phyloP scores from a whole-genome alignment of 2,113 vertebrate genomes.

The Pachypanchax playfairii region DNA sequence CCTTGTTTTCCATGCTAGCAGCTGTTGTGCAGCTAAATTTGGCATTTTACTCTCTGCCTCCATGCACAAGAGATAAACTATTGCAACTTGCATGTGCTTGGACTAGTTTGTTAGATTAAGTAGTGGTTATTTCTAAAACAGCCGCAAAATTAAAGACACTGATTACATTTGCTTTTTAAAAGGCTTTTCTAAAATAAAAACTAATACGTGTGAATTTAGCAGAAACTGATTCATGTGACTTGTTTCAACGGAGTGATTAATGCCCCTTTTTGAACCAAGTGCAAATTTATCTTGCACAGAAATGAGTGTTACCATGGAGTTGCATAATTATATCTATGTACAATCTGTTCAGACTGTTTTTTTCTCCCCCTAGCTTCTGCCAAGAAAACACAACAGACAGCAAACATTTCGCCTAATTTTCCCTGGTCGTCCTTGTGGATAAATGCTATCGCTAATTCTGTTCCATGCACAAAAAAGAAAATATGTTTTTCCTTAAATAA shows the following conservation, averaged over 20 bases:
- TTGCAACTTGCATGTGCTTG: not conserved
- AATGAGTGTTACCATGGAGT: not conserved
- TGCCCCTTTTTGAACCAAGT: not conserved
- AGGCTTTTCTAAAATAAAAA: not conserved
- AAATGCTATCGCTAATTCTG: no score
- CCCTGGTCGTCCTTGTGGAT: not conserved
- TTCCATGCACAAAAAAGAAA: no score
- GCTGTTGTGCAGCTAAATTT: not conserved
- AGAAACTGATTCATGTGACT: not conserved
- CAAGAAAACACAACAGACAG: not conserved
- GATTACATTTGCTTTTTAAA: not conserved
- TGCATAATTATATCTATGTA: constrained; percentile 1
- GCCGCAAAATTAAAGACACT: not conserved
- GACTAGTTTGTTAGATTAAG: not conserved
- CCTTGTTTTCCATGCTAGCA: not conserved
- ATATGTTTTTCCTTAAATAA: no score
- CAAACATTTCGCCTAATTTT: not conserved
- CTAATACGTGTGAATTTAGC: not conserved
- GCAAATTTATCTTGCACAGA: not conserved
- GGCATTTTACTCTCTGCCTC: not conserved
- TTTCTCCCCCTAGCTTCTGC: not conserved
- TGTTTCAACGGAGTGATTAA: not conserved
- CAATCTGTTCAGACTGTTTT: constrained; percentile 1
- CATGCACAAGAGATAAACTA: not conserved
- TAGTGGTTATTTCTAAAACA: not conserved